These are phyloP conservation scores for Oreochromis mossambicus DNA, from an alignment of 2,797 vertebrate genomes.

Conservation along the genomic window DNA sequence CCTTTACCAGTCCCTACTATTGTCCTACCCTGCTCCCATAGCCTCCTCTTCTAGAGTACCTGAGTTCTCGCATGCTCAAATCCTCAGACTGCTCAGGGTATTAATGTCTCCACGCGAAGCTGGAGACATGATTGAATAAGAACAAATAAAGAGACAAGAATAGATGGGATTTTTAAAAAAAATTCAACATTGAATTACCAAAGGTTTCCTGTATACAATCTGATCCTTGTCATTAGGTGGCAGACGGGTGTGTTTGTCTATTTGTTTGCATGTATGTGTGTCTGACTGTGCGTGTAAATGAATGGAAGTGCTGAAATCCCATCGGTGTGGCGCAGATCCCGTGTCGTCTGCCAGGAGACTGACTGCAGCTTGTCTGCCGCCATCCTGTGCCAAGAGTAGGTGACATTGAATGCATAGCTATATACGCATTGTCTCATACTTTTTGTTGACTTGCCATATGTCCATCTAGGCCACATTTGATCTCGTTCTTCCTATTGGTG, in stretches of 20 bases:
- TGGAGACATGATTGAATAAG: slow-evolving; percentile 48
- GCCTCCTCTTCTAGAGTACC: slow-evolving; percentile 60
- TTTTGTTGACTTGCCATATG: slow-evolving; percentile 11
- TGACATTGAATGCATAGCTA: slow-evolving; percentile 27
- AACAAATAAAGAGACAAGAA: slow-evolving; percentile 43
- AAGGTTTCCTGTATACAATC: slow-evolving; percentile 68
- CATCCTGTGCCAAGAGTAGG: slow-evolving; percentile 53
- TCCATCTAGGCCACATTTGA: background rate
- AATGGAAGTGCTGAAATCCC: slow-evolving; percentile 73
- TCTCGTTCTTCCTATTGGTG: background rate
- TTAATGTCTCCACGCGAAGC: slow-evolving; percentile 64
- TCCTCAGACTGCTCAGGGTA: slow-evolving; percentile 60
- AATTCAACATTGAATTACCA: slow-evolving; percentile 63
- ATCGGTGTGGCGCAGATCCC: slow-evolving; percentile 66
- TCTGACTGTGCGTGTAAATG: slow-evolving; percentile 26
- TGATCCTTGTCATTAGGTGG: slow-evolving; percentile 61
- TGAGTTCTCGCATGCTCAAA: slow-evolving; percentile 57
- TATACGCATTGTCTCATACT: slow-evolving; percentile 12
- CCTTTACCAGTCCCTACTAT: slow-evolving; percentile 58
- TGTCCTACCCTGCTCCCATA: slow-evolving; percentile 71
- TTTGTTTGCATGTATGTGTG: slow-evolving; percentile 51
- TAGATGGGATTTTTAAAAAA: slow-evolving; percentile 18
- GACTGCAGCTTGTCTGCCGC: slow-evolving; percentile 72
- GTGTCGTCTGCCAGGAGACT: slow-evolving; percentile 70
- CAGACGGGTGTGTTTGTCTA: slow-evolving; percentile 53